Base-by-base conservation (phyloP, 2,113 vertebrate species). In the Ramphastos sulfuratus region DNA sequence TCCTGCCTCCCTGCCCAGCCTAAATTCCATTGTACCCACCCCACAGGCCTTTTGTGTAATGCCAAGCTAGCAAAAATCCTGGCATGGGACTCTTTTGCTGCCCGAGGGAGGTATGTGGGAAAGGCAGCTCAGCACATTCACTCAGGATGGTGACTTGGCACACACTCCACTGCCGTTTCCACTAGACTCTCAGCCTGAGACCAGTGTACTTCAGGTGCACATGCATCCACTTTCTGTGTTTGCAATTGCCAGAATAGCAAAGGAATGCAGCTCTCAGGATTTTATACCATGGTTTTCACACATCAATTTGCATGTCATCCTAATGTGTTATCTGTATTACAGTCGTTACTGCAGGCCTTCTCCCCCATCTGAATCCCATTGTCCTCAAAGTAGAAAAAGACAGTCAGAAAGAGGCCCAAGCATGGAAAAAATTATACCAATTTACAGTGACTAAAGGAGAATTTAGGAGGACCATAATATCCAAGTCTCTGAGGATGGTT, bases 11-110 rank as follows among this genome's bases (percentile, higher is more conserved):
- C 15, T 95, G 90, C 93, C 90, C 92, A 94, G 94, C 93, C 92
- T 95, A 75, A 93, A 97, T 97, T 96, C 95, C 89, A 90, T 48
- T 88, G 89, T 95, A 92, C 94, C 95, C 91, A 86, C 86, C 94
- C 92, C 89, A 89, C 7, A 1, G 54, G 84, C 82, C 90, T 96
- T 96, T 96, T 96, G 93, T 97, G 85, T 66, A 67, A 93, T 82
- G 93, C 94, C 95, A 96, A 88, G 79, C 71, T 82, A 92, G 90
- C 93, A 92, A 72, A 94, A 94, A 86, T 88, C 61, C 90, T 96
- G 96, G 95, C 96, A 96, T 56, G 18, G 9, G 11, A 54, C 56
- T 92, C 93, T 64, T 90, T 83, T 81, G 37, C 89, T 91, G 90
- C 95, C 93, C 1, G 6, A 65, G 92, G 94, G 93, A 95, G 90